Percentiles rank a stretch among this genome's conserved stretches.
phyloP scores from a whole-genome alignment of 2,888 invertebrate species.

The Plebejus argus region DNA sequence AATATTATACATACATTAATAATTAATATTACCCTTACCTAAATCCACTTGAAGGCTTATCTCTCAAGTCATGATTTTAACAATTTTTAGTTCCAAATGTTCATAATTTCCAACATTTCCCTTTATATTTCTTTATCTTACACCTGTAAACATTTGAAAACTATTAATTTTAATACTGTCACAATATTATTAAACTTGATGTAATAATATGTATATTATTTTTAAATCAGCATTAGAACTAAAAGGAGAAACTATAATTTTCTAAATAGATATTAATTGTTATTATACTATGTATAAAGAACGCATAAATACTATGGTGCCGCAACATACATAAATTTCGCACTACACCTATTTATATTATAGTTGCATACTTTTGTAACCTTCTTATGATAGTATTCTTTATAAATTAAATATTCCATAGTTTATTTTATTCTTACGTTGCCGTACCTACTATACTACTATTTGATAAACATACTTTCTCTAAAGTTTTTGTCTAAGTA shows the following conservation, averaged over 20 bases:
- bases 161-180: not conserved
- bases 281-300: too few relatives aligned
- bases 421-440: not conserved
- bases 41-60: not conserved
- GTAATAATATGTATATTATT: not conserved
- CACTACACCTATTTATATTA: not conserved
- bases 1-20: not conserved
- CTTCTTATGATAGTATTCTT: not conserved
- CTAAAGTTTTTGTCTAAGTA: too few relatives aligned
- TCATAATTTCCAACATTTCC: not conserved
- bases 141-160: constrained; percentile 5
- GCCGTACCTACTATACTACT: not conserved
- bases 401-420: not conserved
- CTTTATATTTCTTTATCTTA: not conserved
- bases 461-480: too few relatives aligned
- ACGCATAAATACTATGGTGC: too few relatives aligned
- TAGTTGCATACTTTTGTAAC: not conserved
- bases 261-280: too few relatives aligned
- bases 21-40: constrained; percentile 3
- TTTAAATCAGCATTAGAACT: not conserved
- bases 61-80: not conserved
- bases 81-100: not conserved
- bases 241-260: not conserved
- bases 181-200: not conserved
- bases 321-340: not conserved